These are phyloP conservation scores for Abramis brama DNA, from an alignment of 2,113 vertebrate species.

Conservation along the genomic window DNA sequence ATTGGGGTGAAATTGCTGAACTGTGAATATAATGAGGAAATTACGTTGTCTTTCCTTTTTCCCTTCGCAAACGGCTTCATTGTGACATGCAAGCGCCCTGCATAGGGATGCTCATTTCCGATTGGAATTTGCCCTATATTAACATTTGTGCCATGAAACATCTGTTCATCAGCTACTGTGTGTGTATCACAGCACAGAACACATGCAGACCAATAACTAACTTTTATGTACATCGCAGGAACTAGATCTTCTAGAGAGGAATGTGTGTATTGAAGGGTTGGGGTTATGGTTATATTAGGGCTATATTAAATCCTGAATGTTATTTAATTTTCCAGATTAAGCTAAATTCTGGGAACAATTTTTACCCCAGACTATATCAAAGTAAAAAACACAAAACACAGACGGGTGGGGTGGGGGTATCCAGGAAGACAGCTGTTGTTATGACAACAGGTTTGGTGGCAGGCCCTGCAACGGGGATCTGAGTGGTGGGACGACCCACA, in stretches of 20 bases:
- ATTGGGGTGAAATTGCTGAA: too few relatives aligned
- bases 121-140: too few relatives aligned
- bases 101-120: too few relatives aligned
- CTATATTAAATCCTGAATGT: neutral
- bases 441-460: slow-evolving; percentile 38
- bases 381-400: neutral
- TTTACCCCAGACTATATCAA: neutral
- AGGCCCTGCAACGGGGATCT: too few relatives aligned
- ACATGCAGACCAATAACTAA: neutral
- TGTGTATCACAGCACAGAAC: neutral
- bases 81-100: too few relatives aligned
- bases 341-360: neutral
- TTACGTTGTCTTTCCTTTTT: too few relatives aligned
- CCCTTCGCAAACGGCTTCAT: too few relatives aligned
- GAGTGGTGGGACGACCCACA: neutral
- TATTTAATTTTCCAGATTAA: neutral
- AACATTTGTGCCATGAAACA: neutral
- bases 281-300: neutral
- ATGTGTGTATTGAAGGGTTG: neutral
- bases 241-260: neutral
- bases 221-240: too few relatives aligned
- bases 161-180: neutral
- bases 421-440: slow-evolving; percentile 42
- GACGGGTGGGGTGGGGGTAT: slow-evolving; percentile 1
- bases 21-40: too few relatives aligned